These are phyloP conservation scores for Psittacus erithacus DNA, from an alignment of 2,113 vertebrate species.

Conservation along the genomic window DNA sequence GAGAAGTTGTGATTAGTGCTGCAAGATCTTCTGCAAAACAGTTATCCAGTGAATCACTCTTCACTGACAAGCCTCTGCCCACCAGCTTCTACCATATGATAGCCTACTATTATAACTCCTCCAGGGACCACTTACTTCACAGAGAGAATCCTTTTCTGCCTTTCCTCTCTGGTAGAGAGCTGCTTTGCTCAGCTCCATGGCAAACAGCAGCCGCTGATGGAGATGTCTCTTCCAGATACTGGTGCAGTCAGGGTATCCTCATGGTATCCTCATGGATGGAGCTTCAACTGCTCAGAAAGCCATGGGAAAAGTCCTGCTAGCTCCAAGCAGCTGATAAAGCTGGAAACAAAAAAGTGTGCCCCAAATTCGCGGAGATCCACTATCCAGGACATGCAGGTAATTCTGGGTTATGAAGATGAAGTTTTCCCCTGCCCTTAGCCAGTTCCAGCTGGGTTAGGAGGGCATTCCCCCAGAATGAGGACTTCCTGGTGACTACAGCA, in stretches of 20 bases:
- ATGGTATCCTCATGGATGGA: rapidly evolving
- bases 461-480: not conserved
- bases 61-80: conserved; percentile 22
- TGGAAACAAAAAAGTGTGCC: not conserved
- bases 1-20: conserved; percentile 40
- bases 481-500: not conserved
- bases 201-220: not conserved
- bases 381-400: not conserved
- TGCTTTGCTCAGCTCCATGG: not conserved
- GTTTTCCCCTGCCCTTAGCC: not conserved
- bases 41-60: conserved; percentile 51
- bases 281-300: not conserved
- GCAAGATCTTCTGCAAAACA: not conserved
- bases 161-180: not conserved
- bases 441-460: not conserved
- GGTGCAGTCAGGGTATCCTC: not conserved
- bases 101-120: conserved; percentile 14
- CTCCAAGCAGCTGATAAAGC: not conserved
- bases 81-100: not conserved
- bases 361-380: not conserved
- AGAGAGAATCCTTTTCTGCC: not conserved
- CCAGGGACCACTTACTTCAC: not conserved
- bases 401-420: not conserved
- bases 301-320: not conserved
- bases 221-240: not conserved